These are phyloP conservation scores for Fabriciana adippe DNA, from an alignment of 2,888 invertebrate species.

Conservation along the genomic window DNA sequence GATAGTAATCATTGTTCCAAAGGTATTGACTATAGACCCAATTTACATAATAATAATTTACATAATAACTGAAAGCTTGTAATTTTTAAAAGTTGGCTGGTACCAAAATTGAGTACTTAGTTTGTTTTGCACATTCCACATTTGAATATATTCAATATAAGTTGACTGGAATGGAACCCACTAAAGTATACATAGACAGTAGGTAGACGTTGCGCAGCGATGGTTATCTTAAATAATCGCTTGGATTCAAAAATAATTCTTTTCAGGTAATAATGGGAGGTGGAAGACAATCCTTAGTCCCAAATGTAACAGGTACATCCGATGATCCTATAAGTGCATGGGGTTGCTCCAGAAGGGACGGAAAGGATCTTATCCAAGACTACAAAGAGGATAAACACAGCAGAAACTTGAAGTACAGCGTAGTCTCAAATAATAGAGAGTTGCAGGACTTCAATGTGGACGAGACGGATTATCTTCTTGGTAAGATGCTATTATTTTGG, in stretches of 20 bases:
- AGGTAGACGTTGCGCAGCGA: too few relatives aligned
- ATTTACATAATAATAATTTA: too few relatives aligned
- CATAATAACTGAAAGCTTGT: conserved; percentile 24
- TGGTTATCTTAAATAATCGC: too few relatives aligned
- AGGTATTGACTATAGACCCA: too few relatives aligned
- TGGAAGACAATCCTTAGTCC: conserved; percentile 87
- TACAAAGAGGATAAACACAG: conserved; percentile 85
- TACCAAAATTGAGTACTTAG: too few relatives aligned
- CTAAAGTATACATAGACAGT: too few relatives aligned
- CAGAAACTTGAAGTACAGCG: conserved; percentile 77
- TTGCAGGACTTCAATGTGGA: conserved; percentile 82
- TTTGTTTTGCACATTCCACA: too few relatives aligned
- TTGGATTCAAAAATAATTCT: conserved; percentile 28
- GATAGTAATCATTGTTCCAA: too few relatives aligned
- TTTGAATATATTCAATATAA: too few relatives aligned
- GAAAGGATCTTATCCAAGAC: conserved; percentile 86
- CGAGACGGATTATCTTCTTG: conserved; percentile 89
- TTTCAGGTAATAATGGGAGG: conserved; percentile 93
- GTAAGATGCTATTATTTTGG: conserved; percentile 59
- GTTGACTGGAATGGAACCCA: too few relatives aligned
- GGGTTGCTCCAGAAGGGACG: conserved; percentile 87
- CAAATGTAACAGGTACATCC: conserved; percentile 76
- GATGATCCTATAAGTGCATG: conserved; percentile 84
- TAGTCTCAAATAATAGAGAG: conserved; percentile 86
- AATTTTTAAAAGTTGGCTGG: neutral